Conservation (phyloP, 1,140 invertebrate species). For the Berghia stephanieae region DNA sequence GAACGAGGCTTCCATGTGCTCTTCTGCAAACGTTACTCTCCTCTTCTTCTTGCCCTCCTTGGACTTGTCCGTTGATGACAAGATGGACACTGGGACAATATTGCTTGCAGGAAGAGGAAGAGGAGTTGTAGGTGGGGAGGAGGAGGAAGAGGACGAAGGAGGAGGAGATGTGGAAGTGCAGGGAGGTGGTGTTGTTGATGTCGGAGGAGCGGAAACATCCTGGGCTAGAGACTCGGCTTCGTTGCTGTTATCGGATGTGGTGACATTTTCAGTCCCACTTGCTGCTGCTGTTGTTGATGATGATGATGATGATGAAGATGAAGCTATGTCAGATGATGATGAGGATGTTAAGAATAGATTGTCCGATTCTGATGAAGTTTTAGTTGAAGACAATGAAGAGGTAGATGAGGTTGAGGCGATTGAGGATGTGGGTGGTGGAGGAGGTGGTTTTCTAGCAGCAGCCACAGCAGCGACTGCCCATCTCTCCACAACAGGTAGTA, state of each 20-base stretch:
- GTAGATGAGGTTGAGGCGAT: not conserved
- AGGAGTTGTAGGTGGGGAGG: slow-evolving; percentile 28
- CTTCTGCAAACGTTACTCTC: slow-evolving; percentile 58
- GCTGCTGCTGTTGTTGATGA: slow-evolving; percentile 8
- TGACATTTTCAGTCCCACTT: not conserved
- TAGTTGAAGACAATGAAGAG: slow-evolving; percentile 28
- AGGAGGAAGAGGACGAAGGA: slow-evolving; percentile 22
- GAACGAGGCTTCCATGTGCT: slow-evolving; percentile 31
- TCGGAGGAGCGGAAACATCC: slow-evolving; percentile 13
- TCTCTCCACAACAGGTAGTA: slow-evolving; percentile 77
- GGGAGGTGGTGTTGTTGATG: slow-evolving; percentile 24
- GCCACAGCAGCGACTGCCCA: slow-evolving; percentile 42
- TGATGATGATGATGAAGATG: slow-evolving; percentile 32
- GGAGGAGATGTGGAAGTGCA: slow-evolving; percentile 12
- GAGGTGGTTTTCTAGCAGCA: slow-evolving; percentile 36
- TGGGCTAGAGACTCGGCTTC: slow-evolving; percentile 3
- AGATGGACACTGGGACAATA: slow-evolving; percentile 40
- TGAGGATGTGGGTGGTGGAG: slow-evolving; percentile 24
- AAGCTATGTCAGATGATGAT: no score
- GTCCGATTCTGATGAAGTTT: slow-evolving; percentile 1
- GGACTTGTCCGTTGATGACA: slow-evolving; percentile 39
- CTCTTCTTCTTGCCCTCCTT: slow-evolving; percentile 50
- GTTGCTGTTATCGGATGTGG: not conserved
- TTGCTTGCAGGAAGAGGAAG: slow-evolving; percentile 19
- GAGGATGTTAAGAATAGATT: no score